phyloP scores from a whole-genome alignment of 2,113 vertebrate species.

The Aythya baeri region DNA sequence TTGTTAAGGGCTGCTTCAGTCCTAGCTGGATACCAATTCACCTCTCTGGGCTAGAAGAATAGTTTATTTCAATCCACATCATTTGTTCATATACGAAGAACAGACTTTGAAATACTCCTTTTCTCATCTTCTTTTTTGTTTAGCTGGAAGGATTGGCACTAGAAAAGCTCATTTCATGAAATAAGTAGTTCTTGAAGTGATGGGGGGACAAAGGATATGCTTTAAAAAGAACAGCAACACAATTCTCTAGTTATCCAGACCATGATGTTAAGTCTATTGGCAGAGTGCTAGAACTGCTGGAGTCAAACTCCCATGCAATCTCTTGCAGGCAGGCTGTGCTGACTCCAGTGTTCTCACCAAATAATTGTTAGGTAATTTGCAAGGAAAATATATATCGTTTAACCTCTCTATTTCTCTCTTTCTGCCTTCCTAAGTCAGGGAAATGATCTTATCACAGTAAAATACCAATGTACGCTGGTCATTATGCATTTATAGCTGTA shows the following conservation, averaged over 20 bases:
- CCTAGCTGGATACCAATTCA: slow-evolving; percentile 70
- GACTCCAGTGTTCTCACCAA: not conserved
- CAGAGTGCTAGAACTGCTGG: slow-evolving; percentile 7
- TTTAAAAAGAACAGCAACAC: slow-evolving; percentile 61
- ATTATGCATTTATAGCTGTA: not conserved
- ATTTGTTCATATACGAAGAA: slow-evolving; percentile 56
- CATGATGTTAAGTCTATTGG: slow-evolving; percentile 24
- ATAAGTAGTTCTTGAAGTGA: slow-evolving; percentile 61
- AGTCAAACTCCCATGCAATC: slow-evolving; percentile 65
- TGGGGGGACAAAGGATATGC: slow-evolving; percentile 33
- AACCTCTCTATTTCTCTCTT: not conserved
- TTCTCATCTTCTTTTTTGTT: slow-evolving; percentile 54
- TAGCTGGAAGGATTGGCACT: slow-evolving; percentile 53
- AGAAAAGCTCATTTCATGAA: slow-evolving; percentile 58
- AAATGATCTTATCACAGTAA: not conserved
- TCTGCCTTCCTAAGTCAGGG: not conserved
- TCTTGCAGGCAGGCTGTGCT: slow-evolving; percentile 28
- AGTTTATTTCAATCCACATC: slow-evolving; percentile 35
- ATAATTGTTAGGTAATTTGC: not conserved
- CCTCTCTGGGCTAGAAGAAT: slow-evolving; percentile 30
- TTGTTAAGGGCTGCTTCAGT: slow-evolving; percentile 64
- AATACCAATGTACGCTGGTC: not conserved
- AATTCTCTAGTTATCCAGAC: slow-evolving; percentile 31
- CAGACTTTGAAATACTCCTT: slow-evolving; percentile 55
- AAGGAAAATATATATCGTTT: not conserved